Evolutionary conservation across 2,797 vertebrate species (phyloP), one percentile per base, ranked within the genome.

Genomic region (Mionectes olivaceus): DNA sequence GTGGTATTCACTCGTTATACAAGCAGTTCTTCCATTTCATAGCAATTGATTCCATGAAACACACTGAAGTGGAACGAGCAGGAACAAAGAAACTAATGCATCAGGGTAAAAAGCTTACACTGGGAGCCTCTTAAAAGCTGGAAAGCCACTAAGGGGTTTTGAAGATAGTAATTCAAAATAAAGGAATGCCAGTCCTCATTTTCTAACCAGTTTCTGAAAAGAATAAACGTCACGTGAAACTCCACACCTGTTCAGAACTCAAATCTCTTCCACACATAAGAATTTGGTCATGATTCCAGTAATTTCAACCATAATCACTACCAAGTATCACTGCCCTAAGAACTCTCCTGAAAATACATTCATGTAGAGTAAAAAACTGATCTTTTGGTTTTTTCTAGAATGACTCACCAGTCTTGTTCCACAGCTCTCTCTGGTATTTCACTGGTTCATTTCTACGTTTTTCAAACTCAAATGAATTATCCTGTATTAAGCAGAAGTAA

Each of bases 391-490:
- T 57, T 57, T 60, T n/a, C 50, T 74, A 23, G 13, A 50, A 30
- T 13, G 28, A 96, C 93, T 98, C 98, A 99, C 99, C 98, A 39
- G 99, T 99, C 98, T 99, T 99, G 97, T 96, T 99, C 99, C 99
- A 99, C 6, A 99, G 94, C 47, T 98, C 97, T 80, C 99, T 98
- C 97, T 98, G 98, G 96, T 99, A 99, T 98, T 99, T 99, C 67
- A 99, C 95, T 47, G 99, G 99, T 55, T 98, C 98, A 37, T 99
- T 99, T 98, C 99, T 98, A 84, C 99, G 98, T 96, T 99, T 99
- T 96, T 99, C 99, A 93, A 99, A 99, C 97, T 99, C 99, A 96
- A 99, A 98, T 8, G 98, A 97, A 93, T 99, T 99, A 97, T 99
- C 99, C 99, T 99, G 87, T 35, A 95, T 64, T 13, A 91, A 79